phyloP scores from a whole-genome alignment of 1,140 invertebrate genomes.

The Drosophila grimshawi region DNA sequence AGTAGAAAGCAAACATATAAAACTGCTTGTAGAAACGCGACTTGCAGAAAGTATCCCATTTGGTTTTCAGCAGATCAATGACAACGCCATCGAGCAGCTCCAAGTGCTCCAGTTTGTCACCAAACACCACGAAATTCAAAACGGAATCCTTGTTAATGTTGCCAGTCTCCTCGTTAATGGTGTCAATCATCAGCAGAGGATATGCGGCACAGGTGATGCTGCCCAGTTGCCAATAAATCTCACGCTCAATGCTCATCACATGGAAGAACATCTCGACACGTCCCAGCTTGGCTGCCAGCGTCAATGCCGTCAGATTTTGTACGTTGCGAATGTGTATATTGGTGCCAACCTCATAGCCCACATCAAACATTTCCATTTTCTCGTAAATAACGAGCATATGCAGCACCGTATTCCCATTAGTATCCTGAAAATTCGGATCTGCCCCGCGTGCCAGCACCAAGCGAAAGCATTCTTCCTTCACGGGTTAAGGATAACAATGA shows the following conservation, averaged over 20 bases:
- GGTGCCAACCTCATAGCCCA: constrained; percentile 96
- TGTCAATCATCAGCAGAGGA: constrained; percentile 97
- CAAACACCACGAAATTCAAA: constrained; percentile 99
- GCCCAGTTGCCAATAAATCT: constrained; percentile 98
- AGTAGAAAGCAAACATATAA: constrained; percentile 95
- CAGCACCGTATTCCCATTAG: constrained; percentile 98
- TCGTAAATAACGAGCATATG: constrained; percentile 99
- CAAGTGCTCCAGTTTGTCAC: constrained; percentile 96
- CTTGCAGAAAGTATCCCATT: constrained; percentile 99
- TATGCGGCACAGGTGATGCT: constrained; percentile 98
- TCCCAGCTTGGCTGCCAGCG: constrained; percentile 96
- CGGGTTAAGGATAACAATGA: not conserved
- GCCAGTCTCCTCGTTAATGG: constrained; percentile 96
- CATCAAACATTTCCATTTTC: constrained; percentile 96
- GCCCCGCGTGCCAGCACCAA: constrained; percentile 97
- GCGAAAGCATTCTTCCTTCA: constrained; percentile 95
- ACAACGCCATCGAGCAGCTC: constrained; percentile 98
- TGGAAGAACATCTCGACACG: constrained; percentile 98
- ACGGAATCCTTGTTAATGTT: constrained; percentile 97
- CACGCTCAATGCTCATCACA: constrained; percentile 96
- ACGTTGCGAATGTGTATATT: constrained; percentile 94
- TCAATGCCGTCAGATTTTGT: constrained; percentile 95
- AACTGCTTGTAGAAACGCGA: constrained; percentile 97
- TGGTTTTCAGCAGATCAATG: constrained; percentile 96
- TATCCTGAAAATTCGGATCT: constrained; percentile 97